Evolutionary conservation across 2,113 vertebrate species (phyloP).

Genomic region (Pachycephala philippinensis): DNA sequence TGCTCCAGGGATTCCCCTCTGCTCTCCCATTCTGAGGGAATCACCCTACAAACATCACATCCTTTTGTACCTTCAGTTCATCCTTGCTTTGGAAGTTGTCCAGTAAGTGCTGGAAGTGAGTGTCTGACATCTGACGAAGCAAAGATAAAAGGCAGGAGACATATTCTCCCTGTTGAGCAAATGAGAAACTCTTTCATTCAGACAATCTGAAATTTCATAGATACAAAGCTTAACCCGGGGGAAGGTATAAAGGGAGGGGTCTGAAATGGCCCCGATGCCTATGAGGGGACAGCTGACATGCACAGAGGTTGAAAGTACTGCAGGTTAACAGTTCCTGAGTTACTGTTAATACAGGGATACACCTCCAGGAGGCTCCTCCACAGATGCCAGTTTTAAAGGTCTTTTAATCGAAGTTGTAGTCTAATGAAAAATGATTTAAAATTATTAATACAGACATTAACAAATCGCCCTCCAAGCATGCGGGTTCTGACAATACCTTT

Average conservation of each 20-base stretch:
- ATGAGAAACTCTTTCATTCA: slow-evolving; percentile 46
- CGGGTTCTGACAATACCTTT: neutral
- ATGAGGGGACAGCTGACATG: slow-evolving; percentile 58
- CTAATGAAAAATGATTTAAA: neutral
- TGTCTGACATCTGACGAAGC: slow-evolving; percentile 95
- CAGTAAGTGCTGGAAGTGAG: slow-evolving; percentile 93
- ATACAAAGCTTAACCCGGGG: slow-evolving; percentile 29
- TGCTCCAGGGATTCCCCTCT: neutral
- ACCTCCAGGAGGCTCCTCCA: neutral
- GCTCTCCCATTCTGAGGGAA: neutral
- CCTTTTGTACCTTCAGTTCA: slow-evolving; percentile 87
- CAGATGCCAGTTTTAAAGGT: neutral
- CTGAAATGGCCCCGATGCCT: slow-evolving; percentile 74
- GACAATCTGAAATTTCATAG: neutral
- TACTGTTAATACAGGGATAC: neutral
- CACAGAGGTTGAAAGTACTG: slow-evolving; percentile 27
- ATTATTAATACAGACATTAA: neutral
- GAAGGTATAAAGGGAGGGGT: slow-evolving; percentile 67
- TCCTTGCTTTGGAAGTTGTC: slow-evolving; percentile 99
- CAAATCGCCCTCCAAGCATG: neutral
- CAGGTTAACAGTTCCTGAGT: neutral
- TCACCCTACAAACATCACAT: neutral
- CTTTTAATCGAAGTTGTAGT: neutral
- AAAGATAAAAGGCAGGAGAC: slow-evolving; percentile 97
- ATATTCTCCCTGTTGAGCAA: slow-evolving; percentile 88